These are phyloP conservation scores for Macrotis lagotis DNA, from an alignment of 2,113 vertebrate genomes.

Conservation along the genomic window DNA sequence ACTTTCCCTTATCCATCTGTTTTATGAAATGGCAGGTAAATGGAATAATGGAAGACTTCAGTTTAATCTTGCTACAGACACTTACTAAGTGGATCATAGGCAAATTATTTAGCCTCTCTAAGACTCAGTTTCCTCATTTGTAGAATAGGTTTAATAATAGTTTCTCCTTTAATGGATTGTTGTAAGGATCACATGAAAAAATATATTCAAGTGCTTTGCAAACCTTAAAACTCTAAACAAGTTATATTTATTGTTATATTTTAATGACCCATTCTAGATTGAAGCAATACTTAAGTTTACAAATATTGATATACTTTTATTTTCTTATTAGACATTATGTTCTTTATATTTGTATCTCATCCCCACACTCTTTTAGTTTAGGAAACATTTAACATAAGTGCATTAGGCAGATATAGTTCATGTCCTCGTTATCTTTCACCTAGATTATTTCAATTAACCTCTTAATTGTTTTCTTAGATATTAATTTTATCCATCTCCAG, in stretches of 20 bases:
- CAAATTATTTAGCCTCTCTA: neutral
- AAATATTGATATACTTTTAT: neutral
- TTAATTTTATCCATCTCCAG: neutral
- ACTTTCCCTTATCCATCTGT: neutral
- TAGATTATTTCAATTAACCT: neutral
- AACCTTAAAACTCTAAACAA: neutral
- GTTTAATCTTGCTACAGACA: neutral
- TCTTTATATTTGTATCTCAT: neutral
- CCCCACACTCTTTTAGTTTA: neutral
- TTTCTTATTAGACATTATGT: neutral
- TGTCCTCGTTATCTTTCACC: neutral
- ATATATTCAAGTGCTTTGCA: neutral
- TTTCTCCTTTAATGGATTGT: neutral
- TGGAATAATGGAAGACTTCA: too few relatives aligned
- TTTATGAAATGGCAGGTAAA: neutral
- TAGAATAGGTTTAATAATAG: neutral
- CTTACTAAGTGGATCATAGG: neutral
- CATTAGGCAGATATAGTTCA: neutral
- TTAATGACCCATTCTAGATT: neutral
- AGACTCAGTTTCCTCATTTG: neutral
- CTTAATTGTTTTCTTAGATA: neutral
- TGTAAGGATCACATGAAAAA: neutral
- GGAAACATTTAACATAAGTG: neutral
- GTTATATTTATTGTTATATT: neutral
- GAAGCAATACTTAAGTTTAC: neutral